Conservation (phyloP, 2,888 invertebrate species). For the Dolomedes plantarius region DNA sequence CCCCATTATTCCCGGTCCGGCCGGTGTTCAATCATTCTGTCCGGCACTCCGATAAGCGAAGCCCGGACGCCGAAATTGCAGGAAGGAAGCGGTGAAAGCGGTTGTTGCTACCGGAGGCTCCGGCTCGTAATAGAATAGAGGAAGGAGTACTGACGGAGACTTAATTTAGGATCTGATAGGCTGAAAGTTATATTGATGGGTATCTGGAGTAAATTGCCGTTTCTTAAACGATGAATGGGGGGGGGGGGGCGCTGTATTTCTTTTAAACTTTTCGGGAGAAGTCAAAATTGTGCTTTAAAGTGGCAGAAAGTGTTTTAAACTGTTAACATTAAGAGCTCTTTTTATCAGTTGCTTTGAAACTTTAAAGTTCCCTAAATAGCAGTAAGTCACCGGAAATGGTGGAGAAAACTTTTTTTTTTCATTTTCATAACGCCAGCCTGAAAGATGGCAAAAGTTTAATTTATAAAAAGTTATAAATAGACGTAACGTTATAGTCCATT, state of each 20-base stretch:
- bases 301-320: neutral
- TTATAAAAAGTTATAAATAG: too few species aligned
- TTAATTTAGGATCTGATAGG: conserved; percentile 49
- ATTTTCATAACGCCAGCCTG: too few species aligned
- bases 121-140: neutral
- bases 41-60: conserved; percentile 60
- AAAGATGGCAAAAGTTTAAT: too few species aligned
- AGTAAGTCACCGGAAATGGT: too few species aligned
- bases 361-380: too few species aligned
- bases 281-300: neutral
- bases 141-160: neutral
- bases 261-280: neutral
- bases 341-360: too few species aligned
- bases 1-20: conserved; percentile 32
- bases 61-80: conserved; percentile 66
- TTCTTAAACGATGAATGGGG: conserved; percentile 19
- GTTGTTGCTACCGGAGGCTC: conserved; percentile 67
- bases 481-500: too few species aligned
- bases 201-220: conserved; percentile 17
- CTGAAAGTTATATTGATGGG: neutral
- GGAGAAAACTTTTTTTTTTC: too few species aligned
- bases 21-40: conserved; percentile 70
- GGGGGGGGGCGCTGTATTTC: neutral
- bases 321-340: neutral
- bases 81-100: conserved; percentile 70